Conservation (phyloP, 2,888 invertebrate genomes). For the Drosophila eohydei region DNA sequence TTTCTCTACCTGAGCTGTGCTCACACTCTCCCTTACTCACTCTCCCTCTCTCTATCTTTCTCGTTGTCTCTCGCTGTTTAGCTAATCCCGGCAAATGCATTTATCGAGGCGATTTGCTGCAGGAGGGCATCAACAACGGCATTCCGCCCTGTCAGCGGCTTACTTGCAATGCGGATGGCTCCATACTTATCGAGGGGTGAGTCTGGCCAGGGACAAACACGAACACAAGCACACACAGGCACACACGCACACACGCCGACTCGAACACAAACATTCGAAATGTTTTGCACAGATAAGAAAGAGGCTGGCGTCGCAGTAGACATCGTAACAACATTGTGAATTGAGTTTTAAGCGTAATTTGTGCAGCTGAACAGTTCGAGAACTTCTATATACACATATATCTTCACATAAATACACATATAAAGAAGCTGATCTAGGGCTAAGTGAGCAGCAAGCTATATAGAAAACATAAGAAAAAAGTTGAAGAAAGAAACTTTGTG, state of each 20-base stretch:
- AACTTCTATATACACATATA: neutral
- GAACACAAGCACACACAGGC: neutral
- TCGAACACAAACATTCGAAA: conserved; percentile 37
- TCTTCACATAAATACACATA: neutral
- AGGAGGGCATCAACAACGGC: conserved; percentile 76
- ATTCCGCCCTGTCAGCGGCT: conserved; percentile 81
- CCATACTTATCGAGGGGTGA: conserved; percentile 83
- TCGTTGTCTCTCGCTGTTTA: neutral
- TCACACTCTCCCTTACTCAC: neutral
- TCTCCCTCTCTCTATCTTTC: neutral
- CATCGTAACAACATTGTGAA: conserved; percentile 5
- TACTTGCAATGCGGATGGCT: conserved; percentile 81
- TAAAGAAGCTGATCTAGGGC: neutral
- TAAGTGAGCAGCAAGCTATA: neutral
- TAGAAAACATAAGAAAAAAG: neutral
- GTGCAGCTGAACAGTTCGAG: conserved; percentile 16
- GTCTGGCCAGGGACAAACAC: conserved; percentile 43
- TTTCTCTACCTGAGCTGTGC: neutral
- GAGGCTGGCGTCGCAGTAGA: conserved; percentile 5
- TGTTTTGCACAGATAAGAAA: conserved; percentile 49
- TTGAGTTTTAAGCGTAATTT: conserved; percentile 7
- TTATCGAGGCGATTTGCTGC: conserved; percentile 80
- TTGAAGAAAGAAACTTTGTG: neutral
- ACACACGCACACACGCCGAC: neutral
- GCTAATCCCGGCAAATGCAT: conserved; percentile 77